phyloP scores from a whole-genome alignment of 64 coral and sea anemone species.

The Montipora sp. region DNA sequence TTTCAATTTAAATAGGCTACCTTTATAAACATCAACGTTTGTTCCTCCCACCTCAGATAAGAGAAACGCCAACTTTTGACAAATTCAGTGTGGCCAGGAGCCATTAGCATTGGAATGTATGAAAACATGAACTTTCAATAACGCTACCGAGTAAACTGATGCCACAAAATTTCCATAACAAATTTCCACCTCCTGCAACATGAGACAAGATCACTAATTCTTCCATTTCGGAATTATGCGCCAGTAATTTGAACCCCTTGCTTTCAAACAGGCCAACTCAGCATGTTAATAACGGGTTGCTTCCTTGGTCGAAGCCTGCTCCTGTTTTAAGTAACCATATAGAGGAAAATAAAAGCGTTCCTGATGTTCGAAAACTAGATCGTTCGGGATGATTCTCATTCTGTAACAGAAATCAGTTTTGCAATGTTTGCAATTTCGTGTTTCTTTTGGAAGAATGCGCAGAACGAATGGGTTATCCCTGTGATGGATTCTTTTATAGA shows the following conservation, averaged over 20 bases:
- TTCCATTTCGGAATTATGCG: no score
- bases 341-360: constrained; percentile 54
- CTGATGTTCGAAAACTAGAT: constrained; percentile 45
- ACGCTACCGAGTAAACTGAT: no score
- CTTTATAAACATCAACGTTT: no score
- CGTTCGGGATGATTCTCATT: background rate
- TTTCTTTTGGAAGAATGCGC: constrained; percentile 2
- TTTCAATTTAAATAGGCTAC: no score
- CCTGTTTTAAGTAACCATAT: constrained; percentile 43
- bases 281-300: constrained; percentile 29
- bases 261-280: background rate
- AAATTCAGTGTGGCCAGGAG: no score
- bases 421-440: constrained; percentile 36
- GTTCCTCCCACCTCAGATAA: no score
- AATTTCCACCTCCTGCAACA: no score
- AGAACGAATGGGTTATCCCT: constrained; percentile 58
- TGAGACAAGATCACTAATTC: no score
- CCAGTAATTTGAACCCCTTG: background rate
- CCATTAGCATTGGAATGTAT: no score
- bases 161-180: no score
- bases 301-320: constrained; percentile 36
- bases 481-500: constrained; percentile 41
- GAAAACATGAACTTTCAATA: no score
- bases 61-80: no score
- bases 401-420: constrained; percentile 19